These are phyloP conservation scores for Meda fulgida DNA, from an alignment of 2,797 vertebrate species.

Conservation along the genomic window DNA sequence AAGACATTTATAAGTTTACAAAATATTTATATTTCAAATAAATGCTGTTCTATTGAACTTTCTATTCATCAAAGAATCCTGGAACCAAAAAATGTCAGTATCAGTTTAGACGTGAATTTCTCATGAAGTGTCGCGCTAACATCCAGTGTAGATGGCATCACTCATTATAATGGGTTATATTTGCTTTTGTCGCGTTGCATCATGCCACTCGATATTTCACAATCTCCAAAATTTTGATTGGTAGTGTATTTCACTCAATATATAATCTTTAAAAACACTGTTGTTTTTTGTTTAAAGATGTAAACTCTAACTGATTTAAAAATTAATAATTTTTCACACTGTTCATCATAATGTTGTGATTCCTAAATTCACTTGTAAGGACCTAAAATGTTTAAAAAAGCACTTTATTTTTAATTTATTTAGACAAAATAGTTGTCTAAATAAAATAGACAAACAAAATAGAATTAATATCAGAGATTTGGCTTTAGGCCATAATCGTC, in stretches of 20 bases:
- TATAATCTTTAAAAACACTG: no score
- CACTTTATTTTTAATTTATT: background rate
- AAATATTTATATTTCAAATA: background rate
- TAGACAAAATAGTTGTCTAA: background rate
- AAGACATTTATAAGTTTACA: background rate
- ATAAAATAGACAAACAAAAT: no score
- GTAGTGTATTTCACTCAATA: no score
- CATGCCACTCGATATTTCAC: background rate
- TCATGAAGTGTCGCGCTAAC: rapidly evolving
- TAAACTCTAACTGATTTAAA: background rate
- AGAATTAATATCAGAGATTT: background rate
- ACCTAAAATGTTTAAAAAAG: background rate
- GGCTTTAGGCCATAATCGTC: background rate
- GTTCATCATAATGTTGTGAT: background rate
- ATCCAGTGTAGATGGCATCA: background rate
- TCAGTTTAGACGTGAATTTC: background rate
- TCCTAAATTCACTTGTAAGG: background rate
- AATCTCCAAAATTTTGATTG: no score
- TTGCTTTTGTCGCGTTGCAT: background rate
- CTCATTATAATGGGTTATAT: background rate
- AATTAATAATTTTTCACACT: background rate
- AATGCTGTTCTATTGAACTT: no score
- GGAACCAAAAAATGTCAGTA: background rate
- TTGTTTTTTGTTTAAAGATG: no score
- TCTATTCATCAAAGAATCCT: background rate